Evolutionary conservation across 1,140 invertebrate species (phyloP).

Genomic region (Atta texana): DNA sequence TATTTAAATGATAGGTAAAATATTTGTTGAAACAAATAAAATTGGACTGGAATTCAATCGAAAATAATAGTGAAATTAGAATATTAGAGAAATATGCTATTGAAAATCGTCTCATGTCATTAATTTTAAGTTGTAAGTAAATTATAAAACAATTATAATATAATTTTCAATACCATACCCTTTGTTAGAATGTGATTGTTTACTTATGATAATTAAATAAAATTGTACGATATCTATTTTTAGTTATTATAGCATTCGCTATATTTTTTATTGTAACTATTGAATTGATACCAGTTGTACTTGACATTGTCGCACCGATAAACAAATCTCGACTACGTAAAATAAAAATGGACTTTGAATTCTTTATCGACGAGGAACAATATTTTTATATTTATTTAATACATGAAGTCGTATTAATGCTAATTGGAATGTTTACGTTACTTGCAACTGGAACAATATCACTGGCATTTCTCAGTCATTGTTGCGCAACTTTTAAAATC

Average conservation of each 20-base stretch:
- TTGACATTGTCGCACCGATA: slow-evolving; percentile 22
- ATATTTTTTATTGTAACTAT: neutral
- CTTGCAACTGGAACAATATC: slow-evolving; percentile 56
- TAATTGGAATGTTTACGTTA: slow-evolving; percentile 35
- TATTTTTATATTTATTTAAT: slow-evolving; percentile 61
- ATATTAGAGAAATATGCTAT: slow-evolving; percentile 30
- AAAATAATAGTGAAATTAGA: slow-evolving; percentile 14
- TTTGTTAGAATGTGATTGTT: neutral
- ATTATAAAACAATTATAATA: neutral
- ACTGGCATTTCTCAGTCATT: slow-evolving; percentile 61
- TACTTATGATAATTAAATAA: neutral
- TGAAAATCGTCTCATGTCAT: neutral
- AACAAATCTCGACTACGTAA: slow-evolving; percentile 34
- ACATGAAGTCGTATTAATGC: neutral
- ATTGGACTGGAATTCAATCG: slow-evolving; percentile 15
- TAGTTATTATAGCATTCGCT: neutral
- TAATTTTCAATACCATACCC: neutral
- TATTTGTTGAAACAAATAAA: slow-evolving; percentile 31
- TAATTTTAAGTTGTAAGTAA: slow-evolving; percentile 18
- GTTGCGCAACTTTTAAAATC: slow-evolving; percentile 66
- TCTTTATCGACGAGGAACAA: slow-evolving; percentile 31
- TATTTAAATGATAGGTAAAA: slow-evolving; percentile 3
- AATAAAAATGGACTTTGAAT: neutral
- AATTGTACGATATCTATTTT: neutral
- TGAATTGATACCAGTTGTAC: slow-evolving; percentile 10